Evolutionary conservation across 2,888 invertebrate genomes (phyloP).

Genomic region (Stenodema calcarata): DNA sequence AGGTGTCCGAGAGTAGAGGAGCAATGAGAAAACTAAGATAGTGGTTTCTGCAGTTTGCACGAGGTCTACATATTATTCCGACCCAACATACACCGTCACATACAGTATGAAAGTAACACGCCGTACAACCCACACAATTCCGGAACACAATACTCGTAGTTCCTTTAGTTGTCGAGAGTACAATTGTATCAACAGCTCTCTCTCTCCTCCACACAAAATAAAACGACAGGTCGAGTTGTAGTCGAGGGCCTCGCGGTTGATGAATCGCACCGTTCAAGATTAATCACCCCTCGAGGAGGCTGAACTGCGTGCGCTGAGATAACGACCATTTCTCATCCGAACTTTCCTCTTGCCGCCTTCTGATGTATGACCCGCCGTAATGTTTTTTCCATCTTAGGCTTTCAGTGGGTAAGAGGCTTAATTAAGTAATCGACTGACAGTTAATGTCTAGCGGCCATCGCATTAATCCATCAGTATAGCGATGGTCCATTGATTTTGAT

Average conservation of each 20-base stretch:
- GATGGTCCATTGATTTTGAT: no score
- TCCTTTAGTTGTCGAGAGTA: background rate
- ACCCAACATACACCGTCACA: no score
- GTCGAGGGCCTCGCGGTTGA: background rate
- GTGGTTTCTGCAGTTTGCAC: no score
- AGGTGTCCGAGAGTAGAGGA: no score
- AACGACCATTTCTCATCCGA: background rate
- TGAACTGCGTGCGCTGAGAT: background rate
- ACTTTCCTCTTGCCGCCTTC: background rate
- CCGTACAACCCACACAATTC: no score
- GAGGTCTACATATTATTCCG: no score
- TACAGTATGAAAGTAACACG: no score
- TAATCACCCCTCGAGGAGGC: background rate
- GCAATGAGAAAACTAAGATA: no score
- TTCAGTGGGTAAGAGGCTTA: background rate
- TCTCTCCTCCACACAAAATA: background rate
- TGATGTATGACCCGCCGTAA: background rate
- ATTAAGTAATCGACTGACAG: no score
- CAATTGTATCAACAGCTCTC: background rate
- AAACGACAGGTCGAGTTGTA: background rate
- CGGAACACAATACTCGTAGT: no score
- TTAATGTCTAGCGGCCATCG: no score
- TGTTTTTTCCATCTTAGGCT: background rate
- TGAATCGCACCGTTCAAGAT: background rate
- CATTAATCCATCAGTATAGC: no score